These are phyloP conservation scores for Tragelaphus strepsiceros DNA, from an alignment of 2,113 vertebrate genomes.

Conservation along the genomic window DNA sequence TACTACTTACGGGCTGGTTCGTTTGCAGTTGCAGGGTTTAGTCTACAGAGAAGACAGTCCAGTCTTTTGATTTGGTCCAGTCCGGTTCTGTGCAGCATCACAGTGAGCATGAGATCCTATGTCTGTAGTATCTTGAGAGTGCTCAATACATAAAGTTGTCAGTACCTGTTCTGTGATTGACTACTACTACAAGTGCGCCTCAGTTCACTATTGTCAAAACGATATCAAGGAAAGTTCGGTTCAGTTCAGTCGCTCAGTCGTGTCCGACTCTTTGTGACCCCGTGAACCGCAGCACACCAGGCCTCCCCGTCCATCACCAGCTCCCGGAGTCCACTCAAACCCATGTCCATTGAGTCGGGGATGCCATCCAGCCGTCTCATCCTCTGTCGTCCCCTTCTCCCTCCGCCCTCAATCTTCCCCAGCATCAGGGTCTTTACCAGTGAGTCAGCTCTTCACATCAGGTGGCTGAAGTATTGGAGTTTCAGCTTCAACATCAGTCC, in stretches of 20 bases:
- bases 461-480: not conserved
- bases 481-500: not conserved
- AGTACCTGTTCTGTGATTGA: not conserved
- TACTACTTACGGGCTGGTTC: not conserved
- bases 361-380: not conserved
- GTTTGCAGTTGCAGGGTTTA: not conserved
- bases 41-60: not conserved
- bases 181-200: not conserved
- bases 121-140: not conserved
- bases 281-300: not conserved
- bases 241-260: not conserved
- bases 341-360: not conserved
- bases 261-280: accelerated
- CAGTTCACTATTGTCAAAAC: not conserved
- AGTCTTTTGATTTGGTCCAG: not conserved
- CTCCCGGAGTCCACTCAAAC: not conserved
- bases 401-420: not conserved
- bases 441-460: not conserved
- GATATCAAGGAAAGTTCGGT: not conserved
- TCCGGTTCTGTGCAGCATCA: not conserved
- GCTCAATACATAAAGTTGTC: not conserved
- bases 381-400: not conserved
- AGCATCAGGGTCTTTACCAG: not conserved
- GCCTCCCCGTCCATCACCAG: not conserved
- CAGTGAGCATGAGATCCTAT: not conserved